Base-by-base conservation (phyloP, 1,140 invertebrate species). In the Hylyphantes graminicola region DNA sequence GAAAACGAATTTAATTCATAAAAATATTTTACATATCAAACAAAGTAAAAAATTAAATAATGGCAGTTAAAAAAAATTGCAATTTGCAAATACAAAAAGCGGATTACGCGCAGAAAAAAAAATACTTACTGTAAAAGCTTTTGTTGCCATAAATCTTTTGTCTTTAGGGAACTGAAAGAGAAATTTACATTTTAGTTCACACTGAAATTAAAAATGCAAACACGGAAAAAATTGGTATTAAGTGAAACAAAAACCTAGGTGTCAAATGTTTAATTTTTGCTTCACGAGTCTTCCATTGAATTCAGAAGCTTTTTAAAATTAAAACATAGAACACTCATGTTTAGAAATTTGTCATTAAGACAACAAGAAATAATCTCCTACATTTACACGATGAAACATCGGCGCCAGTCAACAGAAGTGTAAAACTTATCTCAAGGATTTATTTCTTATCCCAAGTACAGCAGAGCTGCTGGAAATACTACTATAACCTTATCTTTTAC, bases 131-230 rank as follows among this genome's bases (percentile, higher is more conserved):
- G 92, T 77, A 89, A 90, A 61, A 94, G 88, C 87, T 92, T 92
- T 81, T 90, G 91, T 90, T 92, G 92, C 93, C 93, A 94, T n/a
- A 93, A 90, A 87, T 93, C 92, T 86, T 93, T 91, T 6, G 92
- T 90, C 54, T 93, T 92, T 51, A 92, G 90, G 78, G 92, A 93
- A 89, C 92, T 93, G 87, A 11, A 83, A 85, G 51, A 86, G 86
- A 87, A 81, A 87, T 77, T 59, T 35, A 35, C 5, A 35, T 35
- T 35, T 35, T 35, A 35, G 35, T 35, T 35, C 35, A 35, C 35
- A 35, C 35, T 5, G 35, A 35, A 35, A 35, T 35, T 35, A 35
- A 2, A 35, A 35, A 35, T 35, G 35, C 35, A 35, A 35, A 35
- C 35, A 35, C 5, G 35, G 35, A 5, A 35, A 35, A n/a, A 35